These are phyloP conservation scores for Centropus bengalensis DNA, from an alignment of 2,113 vertebrate species.

Conservation along the genomic window DNA sequence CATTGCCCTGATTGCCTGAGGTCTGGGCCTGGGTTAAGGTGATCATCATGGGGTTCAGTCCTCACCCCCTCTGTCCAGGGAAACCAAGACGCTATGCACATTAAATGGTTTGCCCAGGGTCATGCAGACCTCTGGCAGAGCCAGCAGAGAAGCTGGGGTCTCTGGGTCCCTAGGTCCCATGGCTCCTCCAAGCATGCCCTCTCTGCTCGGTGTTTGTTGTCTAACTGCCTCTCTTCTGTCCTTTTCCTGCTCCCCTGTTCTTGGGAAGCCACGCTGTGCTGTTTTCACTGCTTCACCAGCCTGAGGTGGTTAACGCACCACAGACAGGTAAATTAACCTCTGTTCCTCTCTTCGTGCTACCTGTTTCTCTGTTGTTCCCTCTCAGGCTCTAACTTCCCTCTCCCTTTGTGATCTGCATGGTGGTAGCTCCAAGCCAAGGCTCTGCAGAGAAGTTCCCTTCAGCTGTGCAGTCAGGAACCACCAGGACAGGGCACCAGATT, in stretches of 20 bases:
- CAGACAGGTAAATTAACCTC: slow-evolving; percentile 61
- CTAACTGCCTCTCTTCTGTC: slow-evolving; percentile 76
- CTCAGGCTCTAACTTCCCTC: not conserved
- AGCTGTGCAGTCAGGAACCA: not conserved
- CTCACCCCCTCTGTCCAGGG: not conserved
- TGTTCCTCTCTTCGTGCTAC: not conserved
- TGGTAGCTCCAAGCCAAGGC: not conserved
- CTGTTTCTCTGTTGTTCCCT: not conserved
- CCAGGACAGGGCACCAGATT: not conserved
- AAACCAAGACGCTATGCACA: accelerated
- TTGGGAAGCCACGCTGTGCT: slow-evolving; percentile 64
- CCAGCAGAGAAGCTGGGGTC: not conserved
- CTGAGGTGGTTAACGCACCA: slow-evolving; percentile 61
- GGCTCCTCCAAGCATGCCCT: accelerated
- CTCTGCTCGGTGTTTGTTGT: not conserved
- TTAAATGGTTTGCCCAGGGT: not conserved
- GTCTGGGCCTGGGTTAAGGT: accelerated
- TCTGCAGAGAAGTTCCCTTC: not conserved
- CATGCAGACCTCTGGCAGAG: not conserved
- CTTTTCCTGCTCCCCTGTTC: slow-evolving; percentile 70
- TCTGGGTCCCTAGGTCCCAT: not conserved
- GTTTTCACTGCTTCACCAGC: slow-evolving; percentile 26
- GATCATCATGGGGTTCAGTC: not conserved
- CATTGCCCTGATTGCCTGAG: not conserved
- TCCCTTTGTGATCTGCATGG: not conserved